phyloP scores from a whole-genome alignment of 2,888 invertebrate species.

The Calliopum simillimum region DNA sequence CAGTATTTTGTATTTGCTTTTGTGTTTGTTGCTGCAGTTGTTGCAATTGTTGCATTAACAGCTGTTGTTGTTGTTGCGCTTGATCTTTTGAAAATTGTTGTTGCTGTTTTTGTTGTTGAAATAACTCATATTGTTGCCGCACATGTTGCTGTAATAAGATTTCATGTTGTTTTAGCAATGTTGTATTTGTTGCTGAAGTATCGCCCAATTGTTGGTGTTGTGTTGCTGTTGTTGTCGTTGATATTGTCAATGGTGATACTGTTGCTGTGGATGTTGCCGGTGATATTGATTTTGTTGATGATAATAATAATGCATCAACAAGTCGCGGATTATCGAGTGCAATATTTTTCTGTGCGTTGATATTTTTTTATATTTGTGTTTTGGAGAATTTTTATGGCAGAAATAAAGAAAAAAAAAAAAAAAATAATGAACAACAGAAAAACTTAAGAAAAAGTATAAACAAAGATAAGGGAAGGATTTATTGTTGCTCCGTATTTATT shows the following conservation, averaged over 20 bases:
- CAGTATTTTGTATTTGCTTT: slow-evolving; percentile 54
- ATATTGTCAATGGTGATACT: slow-evolving; percentile 34
- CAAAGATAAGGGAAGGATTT: slow-evolving; percentile 62
- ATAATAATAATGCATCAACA: slow-evolving; percentile 32
- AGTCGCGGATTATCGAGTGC: slow-evolving; percentile 56
- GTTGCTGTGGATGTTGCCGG: slow-evolving; percentile 36
- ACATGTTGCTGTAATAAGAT: slow-evolving; percentile 46
- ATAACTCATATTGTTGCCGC: slow-evolving; percentile 49
- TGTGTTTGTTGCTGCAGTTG: slow-evolving; percentile 53
- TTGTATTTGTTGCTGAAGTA: slow-evolving; percentile 37
- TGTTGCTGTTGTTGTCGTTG: slow-evolving; percentile 32
- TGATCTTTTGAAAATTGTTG: slow-evolving; percentile 39
- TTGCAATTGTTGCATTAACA: slow-evolving; percentile 38
- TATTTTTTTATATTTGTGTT: slow-evolving; percentile 28
- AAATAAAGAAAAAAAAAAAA: slow-evolving; percentile 51
- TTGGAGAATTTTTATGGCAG: slow-evolving; percentile 40
- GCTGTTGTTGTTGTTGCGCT: slow-evolving; percentile 44
- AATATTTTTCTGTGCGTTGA: slow-evolving; percentile 52
- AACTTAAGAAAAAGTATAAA: slow-evolving; percentile 59
- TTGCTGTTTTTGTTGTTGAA: slow-evolving; percentile 44
- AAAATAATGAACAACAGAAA: too few relatives aligned
- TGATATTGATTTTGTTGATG: slow-evolving; percentile 7
- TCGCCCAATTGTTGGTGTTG: slow-evolving; percentile 34
- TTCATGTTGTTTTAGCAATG: slow-evolving; percentile 39
- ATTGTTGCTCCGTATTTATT: slow-evolving; percentile 40